phyloP scores from a whole-genome alignment of 1,140 invertebrate genomes.

The Euura saliciscinereae region DNA sequence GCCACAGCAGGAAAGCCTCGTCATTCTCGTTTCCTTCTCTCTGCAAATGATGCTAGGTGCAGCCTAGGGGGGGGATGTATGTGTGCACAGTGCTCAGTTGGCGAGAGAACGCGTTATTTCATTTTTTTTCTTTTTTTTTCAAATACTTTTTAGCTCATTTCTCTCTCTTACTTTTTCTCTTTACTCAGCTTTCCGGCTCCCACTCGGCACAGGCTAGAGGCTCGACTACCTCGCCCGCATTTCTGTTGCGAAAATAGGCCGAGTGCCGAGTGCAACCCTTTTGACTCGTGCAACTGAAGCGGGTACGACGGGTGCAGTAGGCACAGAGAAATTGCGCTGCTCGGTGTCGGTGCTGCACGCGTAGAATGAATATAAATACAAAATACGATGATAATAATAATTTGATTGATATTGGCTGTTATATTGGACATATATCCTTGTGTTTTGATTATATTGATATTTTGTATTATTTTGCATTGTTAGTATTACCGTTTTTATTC shows the following conservation, averaged over 20 bases:
- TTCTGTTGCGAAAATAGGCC: constrained; percentile 39
- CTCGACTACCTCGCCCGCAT: background rate
- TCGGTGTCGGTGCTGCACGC: background rate
- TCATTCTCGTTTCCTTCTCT: constrained; percentile 1
- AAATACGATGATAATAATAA: background rate
- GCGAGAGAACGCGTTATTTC: background rate
- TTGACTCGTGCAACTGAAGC: background rate
- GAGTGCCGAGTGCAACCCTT: constrained; percentile 15
- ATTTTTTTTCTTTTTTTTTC: background rate
- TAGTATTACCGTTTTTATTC: no score
- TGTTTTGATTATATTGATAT: no score
- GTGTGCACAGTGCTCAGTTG: no score
- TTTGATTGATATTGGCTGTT: no score
- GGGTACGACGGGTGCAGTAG: background rate
- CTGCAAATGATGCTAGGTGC: background rate
- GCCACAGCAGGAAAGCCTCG: no score
- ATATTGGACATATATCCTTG: no score
- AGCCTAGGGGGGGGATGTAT: background rate
- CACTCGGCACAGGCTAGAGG: constrained; percentile 7
- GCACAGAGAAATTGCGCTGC: background rate
- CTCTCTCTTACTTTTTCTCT: constrained; percentile 1
- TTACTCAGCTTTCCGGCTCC: constrained; percentile 24
- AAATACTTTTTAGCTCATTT: background rate
- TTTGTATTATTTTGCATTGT: no score
- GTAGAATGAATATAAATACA: background rate